A percentile compares a stretch with the other conserved stretches of the same genome.
Conservation (phyloP, 2,797 vertebrate genomes). For the Aulostomus chinensis region DNA sequence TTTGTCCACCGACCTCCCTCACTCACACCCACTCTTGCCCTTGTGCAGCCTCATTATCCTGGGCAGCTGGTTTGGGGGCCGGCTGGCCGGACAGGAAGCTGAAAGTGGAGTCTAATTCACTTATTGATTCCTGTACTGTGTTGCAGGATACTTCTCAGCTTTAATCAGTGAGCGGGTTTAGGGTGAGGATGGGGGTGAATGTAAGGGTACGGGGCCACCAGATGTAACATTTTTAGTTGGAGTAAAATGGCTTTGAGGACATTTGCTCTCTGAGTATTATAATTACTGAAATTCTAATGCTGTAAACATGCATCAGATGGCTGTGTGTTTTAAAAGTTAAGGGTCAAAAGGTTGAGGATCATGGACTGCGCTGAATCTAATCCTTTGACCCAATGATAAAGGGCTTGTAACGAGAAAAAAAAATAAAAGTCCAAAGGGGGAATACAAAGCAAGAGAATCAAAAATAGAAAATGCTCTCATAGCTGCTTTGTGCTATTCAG, state of each 20-base stretch:
- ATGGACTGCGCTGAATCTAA: background rate
- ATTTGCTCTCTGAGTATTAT: background rate
- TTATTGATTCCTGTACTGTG: conserved; percentile 85
- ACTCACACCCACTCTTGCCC: conserved; percentile 33
- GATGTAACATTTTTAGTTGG: conserved; percentile 40
- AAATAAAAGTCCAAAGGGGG: background rate
- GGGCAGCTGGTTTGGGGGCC: conserved; percentile 80
- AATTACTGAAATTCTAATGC: background rate
- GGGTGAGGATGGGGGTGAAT: conserved; percentile 31
- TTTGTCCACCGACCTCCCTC: conserved; percentile 40
- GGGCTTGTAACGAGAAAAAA: no score
- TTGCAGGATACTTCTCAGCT: conserved; percentile 81
- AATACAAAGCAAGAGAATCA: background rate
- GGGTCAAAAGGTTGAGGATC: background rate
- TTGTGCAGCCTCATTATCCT: conserved; percentile 69
- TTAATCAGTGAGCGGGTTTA: conserved; percentile 55
- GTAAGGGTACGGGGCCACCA: conserved; percentile 38
- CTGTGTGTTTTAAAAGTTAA: background rate
- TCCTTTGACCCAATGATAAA: background rate
- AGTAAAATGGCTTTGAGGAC: conserved; percentile 7
- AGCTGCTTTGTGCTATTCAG: no score
- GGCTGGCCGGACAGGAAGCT: conserved; percentile 79
- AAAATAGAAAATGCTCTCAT: background rate
- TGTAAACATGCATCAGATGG: background rate
- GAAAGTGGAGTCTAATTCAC: conserved; percentile 84